Percentiles rank a stretch among this genome's conserved stretches.
Conservation (phyloP, 2,888 invertebrate genomes). For the Hemithea aestivaria region DNA sequence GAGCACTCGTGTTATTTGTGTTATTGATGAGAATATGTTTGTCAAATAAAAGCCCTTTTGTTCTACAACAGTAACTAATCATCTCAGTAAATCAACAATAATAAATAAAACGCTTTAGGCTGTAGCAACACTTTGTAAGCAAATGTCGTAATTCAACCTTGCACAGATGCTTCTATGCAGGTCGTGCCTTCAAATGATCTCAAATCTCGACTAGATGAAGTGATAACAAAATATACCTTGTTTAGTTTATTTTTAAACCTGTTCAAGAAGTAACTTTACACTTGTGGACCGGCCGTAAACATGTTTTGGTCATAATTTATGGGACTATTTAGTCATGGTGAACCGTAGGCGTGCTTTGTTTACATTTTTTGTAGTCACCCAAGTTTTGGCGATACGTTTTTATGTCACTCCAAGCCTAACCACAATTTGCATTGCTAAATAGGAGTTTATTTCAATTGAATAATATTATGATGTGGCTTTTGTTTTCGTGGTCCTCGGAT, state of each 20-base stretch:
- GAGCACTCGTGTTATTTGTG: no score
- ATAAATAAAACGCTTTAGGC: no score
- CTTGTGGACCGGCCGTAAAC: slow-evolving; percentile 27
- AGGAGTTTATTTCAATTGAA: slow-evolving; percentile 7
- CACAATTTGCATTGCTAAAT: slow-evolving; percentile 9
- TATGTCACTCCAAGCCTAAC: slow-evolving; percentile 13
- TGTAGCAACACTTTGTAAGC: no score
- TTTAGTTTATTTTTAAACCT: slow-evolving; percentile 9
- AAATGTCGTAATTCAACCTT: slow-evolving; percentile 1
- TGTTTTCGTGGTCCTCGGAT: no score
- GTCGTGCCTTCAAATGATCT: slow-evolving; percentile 3
- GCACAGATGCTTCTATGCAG: not conserved
- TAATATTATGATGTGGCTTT: not conserved
- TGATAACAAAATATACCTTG: slow-evolving; percentile 7
- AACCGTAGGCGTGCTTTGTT: slow-evolving; percentile 31
- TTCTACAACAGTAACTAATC: no score
- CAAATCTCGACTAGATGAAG: not conserved
- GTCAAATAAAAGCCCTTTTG: no score
- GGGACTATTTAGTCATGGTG: slow-evolving; percentile 41
- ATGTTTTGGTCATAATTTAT: slow-evolving; percentile 38
- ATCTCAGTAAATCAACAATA: no score
- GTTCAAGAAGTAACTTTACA: slow-evolving; percentile 12
- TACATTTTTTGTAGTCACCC: slow-evolving; percentile 34
- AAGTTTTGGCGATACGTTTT: slow-evolving; percentile 23
- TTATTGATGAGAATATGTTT: no score